Conservation (phyloP, 2,113 vertebrate genomes). For the Oenanthe oenanthe region DNA sequence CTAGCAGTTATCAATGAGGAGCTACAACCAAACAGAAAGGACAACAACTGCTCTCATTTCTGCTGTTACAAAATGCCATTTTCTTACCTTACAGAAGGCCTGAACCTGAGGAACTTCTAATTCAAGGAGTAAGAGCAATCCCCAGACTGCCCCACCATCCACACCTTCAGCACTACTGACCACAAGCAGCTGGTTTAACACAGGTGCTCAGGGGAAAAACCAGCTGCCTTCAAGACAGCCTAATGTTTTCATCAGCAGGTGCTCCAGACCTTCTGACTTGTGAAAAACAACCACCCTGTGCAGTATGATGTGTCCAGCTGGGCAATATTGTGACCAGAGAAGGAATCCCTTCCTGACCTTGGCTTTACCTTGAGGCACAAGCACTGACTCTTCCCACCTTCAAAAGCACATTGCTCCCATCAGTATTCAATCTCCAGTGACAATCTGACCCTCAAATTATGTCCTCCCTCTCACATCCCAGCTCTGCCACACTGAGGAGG, state of each 20-base stretch:
- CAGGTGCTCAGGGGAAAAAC: background rate
- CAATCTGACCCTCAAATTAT: background rate
- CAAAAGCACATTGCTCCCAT: background rate
- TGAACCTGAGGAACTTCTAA: background rate
- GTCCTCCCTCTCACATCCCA: background rate
- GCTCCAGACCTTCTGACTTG: background rate
- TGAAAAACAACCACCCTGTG: background rate
- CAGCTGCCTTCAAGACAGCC: background rate
- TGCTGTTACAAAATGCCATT: background rate
- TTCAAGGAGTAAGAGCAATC: background rate
- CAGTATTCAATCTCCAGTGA: background rate
- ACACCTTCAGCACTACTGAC: background rate
- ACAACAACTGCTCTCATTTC: background rate
- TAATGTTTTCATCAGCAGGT: background rate
- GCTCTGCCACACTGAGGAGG: constrained; percentile 10
- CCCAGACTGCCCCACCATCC: background rate
- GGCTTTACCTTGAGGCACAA: background rate
- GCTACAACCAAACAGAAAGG: background rate
- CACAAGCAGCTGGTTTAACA: background rate
- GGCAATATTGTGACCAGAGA: background rate
- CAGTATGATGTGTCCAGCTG: background rate
- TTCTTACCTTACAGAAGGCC: background rate
- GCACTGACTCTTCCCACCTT: background rate
- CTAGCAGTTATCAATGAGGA: background rate
- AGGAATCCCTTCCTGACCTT: background rate